These are phyloP conservation scores for Limenitis camilla DNA, from an alignment of 2,888 invertebrate genomes.

Conservation along the genomic window DNA sequence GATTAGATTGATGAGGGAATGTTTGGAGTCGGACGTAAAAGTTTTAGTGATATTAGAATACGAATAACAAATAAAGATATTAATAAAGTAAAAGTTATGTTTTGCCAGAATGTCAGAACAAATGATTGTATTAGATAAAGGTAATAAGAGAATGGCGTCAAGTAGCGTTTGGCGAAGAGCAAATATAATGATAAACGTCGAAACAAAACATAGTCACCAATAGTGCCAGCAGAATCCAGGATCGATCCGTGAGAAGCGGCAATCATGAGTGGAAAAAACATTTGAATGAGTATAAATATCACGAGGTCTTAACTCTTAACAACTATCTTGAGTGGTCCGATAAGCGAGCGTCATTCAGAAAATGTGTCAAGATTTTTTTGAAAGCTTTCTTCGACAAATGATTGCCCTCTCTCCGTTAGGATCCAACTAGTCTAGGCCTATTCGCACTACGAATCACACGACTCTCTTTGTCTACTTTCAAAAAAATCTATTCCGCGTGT, in stretches of 20 bases:
- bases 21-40: too few relatives aligned
- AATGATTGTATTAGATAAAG: not conserved
- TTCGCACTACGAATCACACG: constrained; percentile 67
- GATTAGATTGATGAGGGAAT: too few relatives aligned
- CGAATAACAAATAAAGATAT: too few relatives aligned
- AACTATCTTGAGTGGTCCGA: constrained; percentile 9
- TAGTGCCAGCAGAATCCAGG: constrained; percentile 68
- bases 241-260: constrained; percentile 71
- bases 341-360: constrained; percentile 76
- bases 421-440: constrained; percentile 42
- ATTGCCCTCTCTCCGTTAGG: constrained; percentile 60
- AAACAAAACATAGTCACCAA: constrained; percentile 53
- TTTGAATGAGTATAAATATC: constrained; percentile 59
- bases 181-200: constrained; percentile 28
- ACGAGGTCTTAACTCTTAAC: constrained; percentile 32
- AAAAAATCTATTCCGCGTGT: constrained; percentile 74
- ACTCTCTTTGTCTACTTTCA: constrained; percentile 74
- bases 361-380: constrained; percentile 81
- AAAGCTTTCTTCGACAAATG: constrained; percentile 72
- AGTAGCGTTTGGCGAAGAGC: constrained; percentile 52
- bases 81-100: too few relatives aligned
- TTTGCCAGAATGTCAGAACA: not conserved
- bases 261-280: constrained; percentile 75
- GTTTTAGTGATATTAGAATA: too few relatives aligned
- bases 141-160: constrained; percentile 29